Conservation (phyloP, 2,888 invertebrate genomes). For the Antheraea assamensis region DNA sequence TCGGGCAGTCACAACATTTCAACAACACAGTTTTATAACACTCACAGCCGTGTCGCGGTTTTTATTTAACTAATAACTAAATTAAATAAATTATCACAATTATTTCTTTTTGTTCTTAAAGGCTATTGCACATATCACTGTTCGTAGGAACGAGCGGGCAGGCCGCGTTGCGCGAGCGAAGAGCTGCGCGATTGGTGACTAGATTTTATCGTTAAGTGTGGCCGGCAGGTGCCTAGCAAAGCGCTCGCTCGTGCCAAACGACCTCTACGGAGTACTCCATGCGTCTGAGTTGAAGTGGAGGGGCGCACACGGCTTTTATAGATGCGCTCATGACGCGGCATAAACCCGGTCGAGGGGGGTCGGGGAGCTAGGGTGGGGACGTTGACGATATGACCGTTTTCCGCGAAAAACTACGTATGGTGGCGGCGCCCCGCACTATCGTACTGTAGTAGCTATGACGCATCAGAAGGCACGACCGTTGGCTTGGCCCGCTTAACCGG, state of each 20-base stretch:
- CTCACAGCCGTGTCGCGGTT: conserved; percentile 79
- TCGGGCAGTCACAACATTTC: conserved; percentile 81
- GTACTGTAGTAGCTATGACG: conserved; percentile 63
- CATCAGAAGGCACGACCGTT: conserved; percentile 63
- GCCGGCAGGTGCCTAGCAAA: conserved; percentile 84
- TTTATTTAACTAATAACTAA: conserved; percentile 74
- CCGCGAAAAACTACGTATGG: conserved; percentile 76
- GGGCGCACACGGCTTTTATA: conserved; percentile 76
- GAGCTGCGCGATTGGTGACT: conserved; percentile 80
- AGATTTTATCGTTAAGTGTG: conserved; percentile 77
- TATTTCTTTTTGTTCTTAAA: conserved; percentile 64
- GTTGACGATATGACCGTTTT: conserved; percentile 73
- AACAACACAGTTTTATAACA: conserved; percentile 70
- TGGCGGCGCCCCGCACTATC: conserved; percentile 57
- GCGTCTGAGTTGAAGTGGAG: conserved; percentile 81
- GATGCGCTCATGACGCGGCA: conserved; percentile 69
- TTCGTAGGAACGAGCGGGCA: conserved; percentile 78
- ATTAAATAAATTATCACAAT: conserved; percentile 81
- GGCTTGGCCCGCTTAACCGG: conserved; percentile 57
- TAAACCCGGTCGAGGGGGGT: conserved; percentile 43
- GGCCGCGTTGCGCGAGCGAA: conserved; percentile 76
- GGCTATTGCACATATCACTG: conserved; percentile 83
- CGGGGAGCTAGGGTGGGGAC: conserved; percentile 35
- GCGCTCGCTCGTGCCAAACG: conserved; percentile 84
- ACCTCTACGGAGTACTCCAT: conserved; percentile 84